These are phyloP conservation scores for Conger conger DNA, from an alignment of 2,113 vertebrate genomes.

Conservation along the genomic window DNA sequence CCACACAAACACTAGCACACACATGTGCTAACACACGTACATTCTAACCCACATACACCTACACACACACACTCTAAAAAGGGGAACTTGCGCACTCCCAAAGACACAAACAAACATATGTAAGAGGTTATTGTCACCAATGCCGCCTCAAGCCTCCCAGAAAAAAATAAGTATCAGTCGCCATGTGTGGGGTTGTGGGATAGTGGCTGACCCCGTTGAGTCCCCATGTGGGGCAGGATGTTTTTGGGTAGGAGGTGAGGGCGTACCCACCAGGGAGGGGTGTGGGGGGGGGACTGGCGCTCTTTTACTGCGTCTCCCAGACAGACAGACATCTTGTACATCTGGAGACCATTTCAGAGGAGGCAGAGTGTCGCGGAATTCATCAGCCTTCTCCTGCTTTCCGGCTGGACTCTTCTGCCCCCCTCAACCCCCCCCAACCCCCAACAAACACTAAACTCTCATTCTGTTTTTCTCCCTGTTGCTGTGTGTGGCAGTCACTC, in stretches of 20 bases:
- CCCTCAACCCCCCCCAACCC: neutral
- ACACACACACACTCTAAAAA: neutral
- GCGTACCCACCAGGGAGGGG: conserved; percentile 43
- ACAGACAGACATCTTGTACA: conserved; percentile 59
- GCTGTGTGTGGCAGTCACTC: neutral
- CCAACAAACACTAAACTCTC: neutral
- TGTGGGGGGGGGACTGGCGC: conserved; percentile 48
- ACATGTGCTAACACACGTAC: neutral
- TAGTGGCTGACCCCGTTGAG: neutral
- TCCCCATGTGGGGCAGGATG: neutral
- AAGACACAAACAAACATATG: neutral
- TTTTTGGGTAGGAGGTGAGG: conserved; percentile 38
- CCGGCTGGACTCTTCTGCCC: conserved; percentile 21
- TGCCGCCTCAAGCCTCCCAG: neutral
- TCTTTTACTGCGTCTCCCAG: conserved; percentile 60
- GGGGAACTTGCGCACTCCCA: neutral
- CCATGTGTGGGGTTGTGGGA: neutral
- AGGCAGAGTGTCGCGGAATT: conserved; percentile 68
- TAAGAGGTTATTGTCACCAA: neutral
- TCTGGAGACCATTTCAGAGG: conserved; percentile 73
- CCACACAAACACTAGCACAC: neutral
- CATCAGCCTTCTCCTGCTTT: conserved; percentile 44
- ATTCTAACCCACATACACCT: neutral
- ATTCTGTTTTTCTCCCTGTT: neutral
- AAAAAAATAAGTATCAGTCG: neutral